Conservation (phyloP, 2,888 invertebrate species). For the Drosophila macrothrix region DNA sequence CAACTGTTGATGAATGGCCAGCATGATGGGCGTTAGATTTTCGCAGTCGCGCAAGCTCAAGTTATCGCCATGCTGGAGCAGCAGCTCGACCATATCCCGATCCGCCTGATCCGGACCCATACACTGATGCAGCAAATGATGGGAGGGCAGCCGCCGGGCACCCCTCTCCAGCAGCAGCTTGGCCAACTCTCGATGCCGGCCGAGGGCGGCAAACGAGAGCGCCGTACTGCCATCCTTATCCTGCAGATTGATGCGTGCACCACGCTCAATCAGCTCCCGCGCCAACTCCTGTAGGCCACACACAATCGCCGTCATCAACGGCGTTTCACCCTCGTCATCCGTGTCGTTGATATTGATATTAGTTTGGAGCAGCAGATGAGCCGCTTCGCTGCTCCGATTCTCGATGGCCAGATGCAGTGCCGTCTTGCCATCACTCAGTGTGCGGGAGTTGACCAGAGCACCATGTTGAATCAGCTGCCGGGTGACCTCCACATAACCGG, state of each 20-base stretch:
- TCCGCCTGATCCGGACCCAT: conserved; percentile 87
- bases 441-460: conserved; percentile 87
- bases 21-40: conserved; percentile 90
- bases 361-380: conserved; percentile 86
- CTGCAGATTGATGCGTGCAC: conserved; percentile 89
- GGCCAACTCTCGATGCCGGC: conserved; percentile 74
- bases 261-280: conserved; percentile 86
- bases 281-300: conserved; percentile 85
- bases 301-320: conserved; percentile 85
- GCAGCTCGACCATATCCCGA: conserved; percentile 82
- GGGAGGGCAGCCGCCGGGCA: conserved; percentile 89
- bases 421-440: conserved; percentile 87
- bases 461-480: conserved; percentile 87
- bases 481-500: conserved; percentile 87
- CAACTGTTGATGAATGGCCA: conserved; percentile 89
- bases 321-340: conserved; percentile 87
- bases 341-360: conserved; percentile 87
- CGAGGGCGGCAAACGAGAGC: conserved; percentile 79
- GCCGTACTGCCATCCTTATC: conserved; percentile 87
- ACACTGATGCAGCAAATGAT: conserved; percentile 89
- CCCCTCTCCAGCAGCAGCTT: conserved; percentile 87
- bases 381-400: conserved; percentile 86
- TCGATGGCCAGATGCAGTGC: conserved; percentile 88
- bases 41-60: conserved; percentile 75
- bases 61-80: conserved; percentile 81